These are phyloP conservation scores for Tauraco hartlaubi DNA, from an alignment of 2,797 vertebrate genomes.

Conservation along the genomic window DNA sequence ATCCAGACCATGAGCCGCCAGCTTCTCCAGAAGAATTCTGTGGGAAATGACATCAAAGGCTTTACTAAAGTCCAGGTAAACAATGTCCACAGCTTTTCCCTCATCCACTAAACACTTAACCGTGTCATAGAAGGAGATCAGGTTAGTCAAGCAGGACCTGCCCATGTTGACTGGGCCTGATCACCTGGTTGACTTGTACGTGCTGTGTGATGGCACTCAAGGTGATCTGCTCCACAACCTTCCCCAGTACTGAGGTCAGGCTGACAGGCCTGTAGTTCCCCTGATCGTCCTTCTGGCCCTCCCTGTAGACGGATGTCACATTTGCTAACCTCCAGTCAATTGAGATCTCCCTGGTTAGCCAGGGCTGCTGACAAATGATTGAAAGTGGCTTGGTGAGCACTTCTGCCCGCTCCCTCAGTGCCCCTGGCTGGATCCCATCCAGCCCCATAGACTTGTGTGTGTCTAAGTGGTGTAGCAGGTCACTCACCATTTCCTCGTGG, in stretches of 20 bases:
- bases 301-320: neutral
- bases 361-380: neutral
- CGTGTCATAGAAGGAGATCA: too few species aligned
- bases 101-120: too few species aligned
- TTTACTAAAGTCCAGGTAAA: too few species aligned
- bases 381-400: neutral
- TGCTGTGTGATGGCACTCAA: neutral
- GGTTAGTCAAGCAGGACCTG: too few species aligned
- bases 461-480: neutral
- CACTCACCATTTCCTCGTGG: neutral
- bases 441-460: neutral
- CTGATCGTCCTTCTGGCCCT: neutral
- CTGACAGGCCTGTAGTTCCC: neutral
- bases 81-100: too few species aligned
- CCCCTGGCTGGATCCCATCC: neutral
- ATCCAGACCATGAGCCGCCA: too few species aligned
- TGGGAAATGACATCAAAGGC: too few species aligned
- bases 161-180: too few species aligned
- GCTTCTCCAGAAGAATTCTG: too few species aligned
- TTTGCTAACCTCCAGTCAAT: neutral
- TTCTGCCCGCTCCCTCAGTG: neutral
- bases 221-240: neutral
- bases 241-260: neutral
- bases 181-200: too few species aligned
- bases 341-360: neutral